phyloP scores from a whole-genome alignment of 2,797 vertebrate species.

The Paguma larvata region DNA sequence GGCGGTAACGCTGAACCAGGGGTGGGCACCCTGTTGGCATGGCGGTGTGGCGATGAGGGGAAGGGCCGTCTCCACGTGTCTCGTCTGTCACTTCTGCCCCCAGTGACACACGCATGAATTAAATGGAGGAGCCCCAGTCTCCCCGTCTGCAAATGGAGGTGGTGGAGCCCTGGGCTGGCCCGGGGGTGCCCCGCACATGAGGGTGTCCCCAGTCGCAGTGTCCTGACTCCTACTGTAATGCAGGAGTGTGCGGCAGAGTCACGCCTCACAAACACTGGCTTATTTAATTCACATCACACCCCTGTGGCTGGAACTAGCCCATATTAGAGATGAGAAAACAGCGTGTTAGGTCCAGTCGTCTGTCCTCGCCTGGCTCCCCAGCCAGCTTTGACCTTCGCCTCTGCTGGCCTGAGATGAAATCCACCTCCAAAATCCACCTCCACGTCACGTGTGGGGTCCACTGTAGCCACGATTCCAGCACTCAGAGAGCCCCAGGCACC shows the following conservation, averaged over 20 bases:
- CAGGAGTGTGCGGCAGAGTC: rapidly evolving
- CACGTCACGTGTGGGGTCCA: background rate
- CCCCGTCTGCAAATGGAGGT: rapidly evolving
- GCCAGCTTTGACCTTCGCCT: background rate
- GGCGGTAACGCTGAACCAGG: background rate
- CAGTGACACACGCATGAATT: rapidly evolving
- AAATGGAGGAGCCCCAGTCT: rapidly evolving
- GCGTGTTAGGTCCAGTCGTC: background rate
- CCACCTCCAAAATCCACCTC: background rate
- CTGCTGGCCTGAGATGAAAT: background rate
- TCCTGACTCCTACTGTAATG: rapidly evolving
- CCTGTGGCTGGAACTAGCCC: background rate
- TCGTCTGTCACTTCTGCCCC: background rate
- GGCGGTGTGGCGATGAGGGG: background rate
- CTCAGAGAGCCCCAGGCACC: too few species aligned
- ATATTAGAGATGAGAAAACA: background rate
- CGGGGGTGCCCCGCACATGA: rapidly evolving
- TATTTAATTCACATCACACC: background rate
- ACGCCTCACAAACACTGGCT: background rate
- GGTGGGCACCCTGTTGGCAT: background rate
- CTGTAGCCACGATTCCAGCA: rapidly evolving
- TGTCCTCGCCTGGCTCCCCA: background rate
- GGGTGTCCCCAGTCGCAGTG: rapidly evolving
- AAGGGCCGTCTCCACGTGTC: background rate
- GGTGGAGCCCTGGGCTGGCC: background rate